Evolutionary conservation across 2,113 vertebrate species (phyloP).

Genomic region (Poeciliopsis turrubarensis): DNA sequence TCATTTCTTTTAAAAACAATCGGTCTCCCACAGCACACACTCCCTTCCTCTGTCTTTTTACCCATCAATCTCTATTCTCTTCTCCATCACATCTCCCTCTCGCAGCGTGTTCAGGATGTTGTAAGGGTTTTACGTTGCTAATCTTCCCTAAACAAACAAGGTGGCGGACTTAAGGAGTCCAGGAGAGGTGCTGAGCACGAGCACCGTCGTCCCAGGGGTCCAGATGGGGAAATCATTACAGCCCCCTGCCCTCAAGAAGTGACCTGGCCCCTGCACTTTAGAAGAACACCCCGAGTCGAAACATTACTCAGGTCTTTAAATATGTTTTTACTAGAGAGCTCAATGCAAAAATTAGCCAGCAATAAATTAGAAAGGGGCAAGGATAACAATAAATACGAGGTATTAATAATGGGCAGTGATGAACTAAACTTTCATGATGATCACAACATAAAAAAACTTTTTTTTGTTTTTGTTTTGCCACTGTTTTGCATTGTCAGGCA

Average conservation of each 20-base stretch:
- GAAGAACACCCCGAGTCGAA: conserved; percentile 18
- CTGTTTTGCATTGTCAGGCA: background rate
- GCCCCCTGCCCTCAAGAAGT: conserved; percentile 64
- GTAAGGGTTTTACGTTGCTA: conserved; percentile 83
- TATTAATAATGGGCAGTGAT: background rate
- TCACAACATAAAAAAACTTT: too few relatives aligned
- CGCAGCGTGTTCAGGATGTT: conserved; percentile 77
- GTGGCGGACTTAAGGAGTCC: conserved; percentile 71
- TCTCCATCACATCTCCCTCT: conserved; percentile 51
- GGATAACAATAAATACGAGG: background rate
- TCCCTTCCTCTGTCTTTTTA: conserved; percentile 6
- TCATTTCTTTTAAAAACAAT: conserved; percentile 3
- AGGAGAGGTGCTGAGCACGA: conserved; percentile 79
- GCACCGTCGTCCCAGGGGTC: conserved; percentile 72
- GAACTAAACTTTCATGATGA: background rate
- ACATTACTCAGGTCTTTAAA: conserved; percentile 19
- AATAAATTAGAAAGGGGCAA: background rate
- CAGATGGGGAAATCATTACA: conserved; percentile 85
- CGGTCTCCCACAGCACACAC: background rate
- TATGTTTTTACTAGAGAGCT: background rate
- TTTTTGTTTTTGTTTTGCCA: background rate
- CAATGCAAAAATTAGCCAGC: background rate
- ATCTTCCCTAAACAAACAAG: conserved; percentile 84
- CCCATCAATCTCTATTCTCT: conserved; percentile 63
- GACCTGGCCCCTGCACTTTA: conserved; percentile 61